Base-by-base conservation (phyloP, 1,140 invertebrate genomes). In the Colletes latitarsis region DNA sequence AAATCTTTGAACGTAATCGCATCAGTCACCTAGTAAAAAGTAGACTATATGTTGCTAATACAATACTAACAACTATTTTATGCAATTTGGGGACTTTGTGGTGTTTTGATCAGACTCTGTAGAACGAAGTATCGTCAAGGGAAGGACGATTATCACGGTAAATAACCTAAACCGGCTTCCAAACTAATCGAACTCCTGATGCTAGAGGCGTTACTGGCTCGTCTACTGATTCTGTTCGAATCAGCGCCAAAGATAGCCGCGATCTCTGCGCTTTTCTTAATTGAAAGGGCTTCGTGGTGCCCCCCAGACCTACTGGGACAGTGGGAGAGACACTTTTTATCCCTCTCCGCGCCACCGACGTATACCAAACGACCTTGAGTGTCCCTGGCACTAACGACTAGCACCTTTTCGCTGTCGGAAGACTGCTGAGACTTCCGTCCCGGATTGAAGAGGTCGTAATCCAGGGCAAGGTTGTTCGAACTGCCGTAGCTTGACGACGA, bases 261-360 rank as follows among this genome's bases (percentile, higher is more conserved):
- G 82, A 97, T 97, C 92, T 98, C 97, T 0, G 97, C 96, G 14
- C 96, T 96, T 90, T 98, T 98, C 91, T 98, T 98, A 10, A 97
- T 96, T 43, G 96, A 96, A 0, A 98, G 92, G 0, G 97, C 96
- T 87, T 97, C 96, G 60, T 96, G 95, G 43, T 95, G 93, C 73
- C 53, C 89, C 43, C 85, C 83, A 17, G 85, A 79, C 83, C 89
- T 80, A 12, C 73, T 81, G 9, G 81, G 80, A 60, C 88, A 89
- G 81, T 82, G 93, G 1, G 84, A 74, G 41, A 80, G 87, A 70
- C 86, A 83, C 49, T 90, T 92, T 21, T 91, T 91, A 52, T 90
- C 92, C 8, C 92, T 90, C 14, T 93, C 93, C 4, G 92, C 91
- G 39, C 91, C 95, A 9, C 95, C 94, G 0, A 94, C 94, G 72